These are phyloP conservation scores for Microcebus jonahi DNA, from an alignment of 2,113 vertebrate species.

Conservation along the genomic window DNA sequence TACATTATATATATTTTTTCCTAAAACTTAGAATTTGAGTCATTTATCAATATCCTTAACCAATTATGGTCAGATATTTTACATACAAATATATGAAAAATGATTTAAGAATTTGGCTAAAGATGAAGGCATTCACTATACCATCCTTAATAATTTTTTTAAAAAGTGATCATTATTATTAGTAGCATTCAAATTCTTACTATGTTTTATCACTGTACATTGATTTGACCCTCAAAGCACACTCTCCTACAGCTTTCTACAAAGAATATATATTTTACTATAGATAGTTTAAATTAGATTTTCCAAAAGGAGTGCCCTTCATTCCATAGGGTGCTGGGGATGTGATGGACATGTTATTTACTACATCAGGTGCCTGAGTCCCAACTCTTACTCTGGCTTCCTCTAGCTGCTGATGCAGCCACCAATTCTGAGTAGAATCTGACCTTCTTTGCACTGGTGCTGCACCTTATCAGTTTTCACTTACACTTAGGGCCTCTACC, in stretches of 20 bases:
- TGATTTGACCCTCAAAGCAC: not conserved
- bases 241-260: not conserved
- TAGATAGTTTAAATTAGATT: not conserved
- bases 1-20: not conserved
- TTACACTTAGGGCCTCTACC: not conserved
- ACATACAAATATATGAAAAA: not conserved
- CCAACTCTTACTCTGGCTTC: not conserved
- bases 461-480: not conserved
- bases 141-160: not conserved
- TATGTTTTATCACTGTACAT: not conserved
- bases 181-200: not conserved
- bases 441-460: not conserved
- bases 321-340: not conserved
- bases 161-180: not conserved
- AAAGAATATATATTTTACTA: not conserved
- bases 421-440: not conserved
- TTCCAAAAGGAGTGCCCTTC: not conserved
- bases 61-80: not conserved
- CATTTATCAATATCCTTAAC: not conserved
- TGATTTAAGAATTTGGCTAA: not conserved
- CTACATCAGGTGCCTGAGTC: not conserved
- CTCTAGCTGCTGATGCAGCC: not conserved
- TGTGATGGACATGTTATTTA: accelerated
- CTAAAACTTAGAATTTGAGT: not conserved
- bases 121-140: not conserved